Percentiles rank a stretch among this genome's conserved stretches.
These are phyloP conservation scores for Aix galericulata DNA, from an alignment of 2,113 vertebrate genomes.

Conservation along the genomic window DNA sequence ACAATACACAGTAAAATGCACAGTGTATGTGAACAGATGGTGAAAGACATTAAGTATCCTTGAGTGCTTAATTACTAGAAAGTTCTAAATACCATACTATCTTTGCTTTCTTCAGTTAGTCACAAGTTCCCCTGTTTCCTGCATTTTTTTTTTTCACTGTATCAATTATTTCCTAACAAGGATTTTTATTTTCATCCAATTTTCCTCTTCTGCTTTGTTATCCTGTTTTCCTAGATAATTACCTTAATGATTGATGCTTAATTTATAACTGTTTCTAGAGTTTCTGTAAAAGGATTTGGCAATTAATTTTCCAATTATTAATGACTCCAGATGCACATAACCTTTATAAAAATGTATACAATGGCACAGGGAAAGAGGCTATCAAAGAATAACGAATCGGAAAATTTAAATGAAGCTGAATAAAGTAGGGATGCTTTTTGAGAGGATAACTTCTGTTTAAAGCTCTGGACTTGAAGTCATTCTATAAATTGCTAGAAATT, in stretches of 20 bases:
- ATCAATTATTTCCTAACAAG: not conserved
- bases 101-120: not conserved
- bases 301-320: slow-evolving; percentile 72
- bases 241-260: slow-evolving; percentile 29
- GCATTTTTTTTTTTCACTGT: not conserved
- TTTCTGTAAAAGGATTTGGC: slow-evolving; percentile 54
- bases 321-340: slow-evolving; percentile 49
- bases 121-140: not conserved
- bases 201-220: not conserved
- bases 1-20: not conserved
- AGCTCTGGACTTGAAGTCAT: not conserved
- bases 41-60: not conserved
- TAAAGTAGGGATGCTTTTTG: not conserved
- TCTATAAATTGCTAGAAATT: not conserved
- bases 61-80: not conserved
- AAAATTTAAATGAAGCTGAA: slow-evolving; percentile 50
- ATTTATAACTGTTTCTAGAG: slow-evolving; percentile 63
- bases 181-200: not conserved
- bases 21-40: not conserved
- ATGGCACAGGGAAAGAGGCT: slow-evolving; percentile 34
- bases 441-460: not conserved
- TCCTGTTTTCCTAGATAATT: slow-evolving; percentile 8
- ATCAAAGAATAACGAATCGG: slow-evolving; percentile 31
- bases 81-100: not conserved
- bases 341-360: slow-evolving; percentile 63